A percentile compares a stretch with the other conserved stretches of the same genome.
Evolutionary conservation across 2,888 invertebrate genomes (phyloP).

Genomic region (Athripsodes cinereus): DNA sequence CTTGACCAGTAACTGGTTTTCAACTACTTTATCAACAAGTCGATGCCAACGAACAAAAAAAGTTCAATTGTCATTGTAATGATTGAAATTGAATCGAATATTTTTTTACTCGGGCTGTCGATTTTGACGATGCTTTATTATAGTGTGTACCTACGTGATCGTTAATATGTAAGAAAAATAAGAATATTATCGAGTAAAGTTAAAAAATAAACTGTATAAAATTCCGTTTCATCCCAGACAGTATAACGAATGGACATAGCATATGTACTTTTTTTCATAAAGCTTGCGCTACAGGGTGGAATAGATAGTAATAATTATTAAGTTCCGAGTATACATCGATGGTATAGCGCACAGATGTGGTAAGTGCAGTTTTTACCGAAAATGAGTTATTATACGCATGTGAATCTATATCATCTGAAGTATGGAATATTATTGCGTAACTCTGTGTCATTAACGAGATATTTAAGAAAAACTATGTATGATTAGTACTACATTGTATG

Average conservation of each 20-base stretch:
- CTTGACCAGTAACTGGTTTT: too few species aligned
- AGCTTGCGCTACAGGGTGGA: neutral
- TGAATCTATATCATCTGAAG: too few species aligned
- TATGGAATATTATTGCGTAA: too few species aligned
- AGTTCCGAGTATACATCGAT: neutral
- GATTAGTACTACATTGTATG: too few species aligned
- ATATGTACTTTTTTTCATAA: neutral
- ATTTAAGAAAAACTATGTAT: too few species aligned
- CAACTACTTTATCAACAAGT: too few species aligned
- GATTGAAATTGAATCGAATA: neutral
- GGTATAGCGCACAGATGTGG: neutral
- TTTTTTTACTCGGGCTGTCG: neutral
- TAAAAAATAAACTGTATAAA: constrained; percentile 2
- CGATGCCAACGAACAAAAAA: too few species aligned
- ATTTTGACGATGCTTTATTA: neutral
- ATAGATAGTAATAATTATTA: neutral
- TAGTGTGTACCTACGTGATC: neutral
- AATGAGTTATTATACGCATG: too few species aligned
- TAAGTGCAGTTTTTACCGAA: too few species aligned
- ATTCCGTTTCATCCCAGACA: constrained; percentile 1
- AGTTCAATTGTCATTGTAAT: too few species aligned
- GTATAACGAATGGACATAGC: neutral
- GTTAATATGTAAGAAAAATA: neutral
- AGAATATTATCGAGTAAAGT: neutral
- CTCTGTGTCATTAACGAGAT: too few species aligned